phyloP scores from a whole-genome alignment of 2,113 vertebrate genomes.

The Bothrops jararaca region DNA sequence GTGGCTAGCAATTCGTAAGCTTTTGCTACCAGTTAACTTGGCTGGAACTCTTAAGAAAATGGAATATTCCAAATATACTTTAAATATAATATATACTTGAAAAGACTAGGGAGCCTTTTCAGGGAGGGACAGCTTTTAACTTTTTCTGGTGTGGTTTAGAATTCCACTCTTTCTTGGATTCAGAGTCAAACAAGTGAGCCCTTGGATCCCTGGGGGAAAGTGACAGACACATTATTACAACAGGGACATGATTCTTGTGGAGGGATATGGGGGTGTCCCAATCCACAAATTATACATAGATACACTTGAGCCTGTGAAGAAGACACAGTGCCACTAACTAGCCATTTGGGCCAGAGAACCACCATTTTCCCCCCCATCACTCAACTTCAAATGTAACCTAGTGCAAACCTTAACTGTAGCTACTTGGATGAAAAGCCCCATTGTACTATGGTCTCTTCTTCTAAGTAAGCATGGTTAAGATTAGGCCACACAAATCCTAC shows the following conservation, averaged over 20 bases:
- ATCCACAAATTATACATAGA: neutral
- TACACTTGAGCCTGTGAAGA: slow-evolving; percentile 7
- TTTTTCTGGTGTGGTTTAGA: slow-evolving; percentile 8
- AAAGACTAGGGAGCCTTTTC: neutral
- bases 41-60: neutral
- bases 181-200: neutral
- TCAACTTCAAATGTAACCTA: slow-evolving; percentile 35
- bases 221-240: neutral
- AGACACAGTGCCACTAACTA: slow-evolving; percentile 5
- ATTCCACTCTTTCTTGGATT: slow-evolving; percentile 8
- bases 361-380: neutral
- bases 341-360: slow-evolving; percentile 16
- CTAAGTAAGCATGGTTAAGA: slow-evolving; percentile 11
- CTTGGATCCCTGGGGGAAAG: slow-evolving; percentile 21
- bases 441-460: neutral
- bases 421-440: slow-evolving; percentile 13
- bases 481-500: slow-evolving; percentile 31
- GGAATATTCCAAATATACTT: slow-evolving; percentile 5
- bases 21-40: neutral
- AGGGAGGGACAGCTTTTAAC: neutral
- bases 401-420: neutral
- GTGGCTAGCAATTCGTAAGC: neutral
- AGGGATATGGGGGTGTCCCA: slow-evolving; percentile 17
- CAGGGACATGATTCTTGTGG: slow-evolving; percentile 25
- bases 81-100: neutral